Evolutionary conservation across 2,113 vertebrate species (phyloP).

Genomic region (Paramormyrops kingsleyae): DNA sequence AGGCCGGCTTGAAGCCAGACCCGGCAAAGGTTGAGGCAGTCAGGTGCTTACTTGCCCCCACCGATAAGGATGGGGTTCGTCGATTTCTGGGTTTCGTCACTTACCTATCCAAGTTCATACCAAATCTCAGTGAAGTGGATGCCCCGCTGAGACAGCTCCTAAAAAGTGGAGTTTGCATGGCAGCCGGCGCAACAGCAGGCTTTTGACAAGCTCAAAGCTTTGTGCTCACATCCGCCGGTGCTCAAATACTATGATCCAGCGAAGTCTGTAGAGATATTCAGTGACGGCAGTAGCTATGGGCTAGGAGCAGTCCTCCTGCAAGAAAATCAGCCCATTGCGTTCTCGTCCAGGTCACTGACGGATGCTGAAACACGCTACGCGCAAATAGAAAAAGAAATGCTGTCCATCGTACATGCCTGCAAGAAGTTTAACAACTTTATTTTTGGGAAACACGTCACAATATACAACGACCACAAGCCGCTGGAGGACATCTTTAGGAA

Average conservation of each 20-base stretch:
- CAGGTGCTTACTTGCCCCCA: not conserved
- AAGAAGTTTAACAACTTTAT: constrained; percentile 20
- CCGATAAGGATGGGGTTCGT: constrained; percentile 16
- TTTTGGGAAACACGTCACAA: constrained; percentile 26
- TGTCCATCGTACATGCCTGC: not conserved
- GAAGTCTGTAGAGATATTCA: too few relatives aligned
- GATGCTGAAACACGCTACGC: too few relatives aligned
- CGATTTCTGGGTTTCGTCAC: constrained; percentile 19
- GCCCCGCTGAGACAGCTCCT: not conserved
- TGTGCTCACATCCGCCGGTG: too few relatives aligned
- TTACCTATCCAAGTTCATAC: constrained; percentile 13
- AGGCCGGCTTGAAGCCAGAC: constrained; percentile 19
- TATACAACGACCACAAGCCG: constrained; percentile 23
- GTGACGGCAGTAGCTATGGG: too few relatives aligned
- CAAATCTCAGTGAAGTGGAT: constrained; percentile 13
- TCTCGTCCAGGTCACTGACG: too few relatives aligned
- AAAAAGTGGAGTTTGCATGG: constrained; percentile 5
- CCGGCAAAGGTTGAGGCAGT: constrained; percentile 16
- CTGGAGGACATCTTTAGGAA: not conserved
- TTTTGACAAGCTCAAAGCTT: not conserved
- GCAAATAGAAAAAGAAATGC: too few relatives aligned
- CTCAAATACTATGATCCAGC: too few relatives aligned
- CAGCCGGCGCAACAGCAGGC: not conserved
- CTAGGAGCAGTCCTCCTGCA: too few relatives aligned
- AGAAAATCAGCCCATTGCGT: too few relatives aligned